Conservation (phyloP, 1,140 invertebrate genomes). For the Heliconius eleuchia region DNA sequence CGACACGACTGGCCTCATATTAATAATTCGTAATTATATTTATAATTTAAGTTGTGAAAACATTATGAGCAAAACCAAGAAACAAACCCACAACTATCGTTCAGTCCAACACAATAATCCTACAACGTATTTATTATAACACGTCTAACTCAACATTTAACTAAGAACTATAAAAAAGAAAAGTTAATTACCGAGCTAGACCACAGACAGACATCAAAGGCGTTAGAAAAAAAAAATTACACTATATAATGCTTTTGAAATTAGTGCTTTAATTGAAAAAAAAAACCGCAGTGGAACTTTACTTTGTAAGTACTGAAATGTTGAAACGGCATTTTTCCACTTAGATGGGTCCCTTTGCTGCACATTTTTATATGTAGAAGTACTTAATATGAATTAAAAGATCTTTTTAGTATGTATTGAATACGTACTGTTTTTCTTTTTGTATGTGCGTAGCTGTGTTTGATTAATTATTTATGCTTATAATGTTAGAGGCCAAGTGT, state of each 20-base stretch:
- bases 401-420: not conserved
- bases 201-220: not conserved
- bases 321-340: conserved; percentile 3
- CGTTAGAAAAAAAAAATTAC: not conserved
- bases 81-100: too few species aligned
- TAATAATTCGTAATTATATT: too few species aligned
- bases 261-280: not conserved
- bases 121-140: not conserved
- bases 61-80: too few species aligned
- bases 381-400: not conserved
- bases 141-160: not conserved
- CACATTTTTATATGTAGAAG: not conserved
- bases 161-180: not conserved
- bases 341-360: not conserved
- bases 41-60: too few species aligned
- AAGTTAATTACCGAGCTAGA: conserved; percentile 3
- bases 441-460: not conserved
- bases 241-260: not conserved
- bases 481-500: too few species aligned
- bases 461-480: not conserved
- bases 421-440: not conserved
- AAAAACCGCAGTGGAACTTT: not conserved
- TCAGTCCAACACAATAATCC: too few species aligned
- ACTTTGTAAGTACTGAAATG: not conserved
- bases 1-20: too few species aligned